Evolutionary conservation across 2,113 vertebrate species (phyloP).

Genomic region (Callorhinus ursinus): DNA sequence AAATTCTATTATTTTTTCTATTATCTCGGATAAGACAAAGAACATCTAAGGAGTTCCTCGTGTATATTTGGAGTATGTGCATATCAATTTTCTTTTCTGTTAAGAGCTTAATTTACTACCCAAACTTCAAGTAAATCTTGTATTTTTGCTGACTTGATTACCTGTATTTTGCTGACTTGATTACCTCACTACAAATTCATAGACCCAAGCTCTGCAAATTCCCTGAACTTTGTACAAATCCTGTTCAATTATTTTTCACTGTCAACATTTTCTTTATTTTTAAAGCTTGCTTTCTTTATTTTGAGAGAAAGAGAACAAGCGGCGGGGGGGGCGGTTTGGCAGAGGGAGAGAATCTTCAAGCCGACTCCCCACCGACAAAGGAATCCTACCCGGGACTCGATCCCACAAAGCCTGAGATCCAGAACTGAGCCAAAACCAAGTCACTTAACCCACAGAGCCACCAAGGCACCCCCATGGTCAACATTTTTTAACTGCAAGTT

Average conservation of each 20-base stretch:
- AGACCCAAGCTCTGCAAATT: neutral
- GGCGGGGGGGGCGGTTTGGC: too few relatives aligned
- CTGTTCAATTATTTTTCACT: neutral
- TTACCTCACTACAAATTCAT: neutral
- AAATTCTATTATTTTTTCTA: neutral
- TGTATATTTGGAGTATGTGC: neutral
- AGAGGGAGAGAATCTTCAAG: neutral
- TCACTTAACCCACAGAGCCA: neutral
- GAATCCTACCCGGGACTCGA: neutral
- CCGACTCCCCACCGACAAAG: neutral
- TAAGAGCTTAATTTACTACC: neutral
- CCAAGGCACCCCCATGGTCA: neutral
- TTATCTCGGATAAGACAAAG: neutral
- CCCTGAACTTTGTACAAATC: neutral
- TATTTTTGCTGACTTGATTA: neutral
- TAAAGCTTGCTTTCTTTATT: neutral
- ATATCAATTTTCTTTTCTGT: neutral
- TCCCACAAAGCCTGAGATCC: neutral
- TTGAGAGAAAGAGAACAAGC: neutral
- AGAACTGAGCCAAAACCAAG: neutral
- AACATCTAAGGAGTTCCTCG: neutral
- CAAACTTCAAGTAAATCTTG: neutral
- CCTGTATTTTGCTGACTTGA: neutral
- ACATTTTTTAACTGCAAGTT: conserved; percentile 13
- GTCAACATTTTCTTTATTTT: neutral